These are phyloP conservation scores for Pteropus alecto DNA, from an alignment of 2,113 vertebrate genomes.

Conservation along the genomic window DNA sequence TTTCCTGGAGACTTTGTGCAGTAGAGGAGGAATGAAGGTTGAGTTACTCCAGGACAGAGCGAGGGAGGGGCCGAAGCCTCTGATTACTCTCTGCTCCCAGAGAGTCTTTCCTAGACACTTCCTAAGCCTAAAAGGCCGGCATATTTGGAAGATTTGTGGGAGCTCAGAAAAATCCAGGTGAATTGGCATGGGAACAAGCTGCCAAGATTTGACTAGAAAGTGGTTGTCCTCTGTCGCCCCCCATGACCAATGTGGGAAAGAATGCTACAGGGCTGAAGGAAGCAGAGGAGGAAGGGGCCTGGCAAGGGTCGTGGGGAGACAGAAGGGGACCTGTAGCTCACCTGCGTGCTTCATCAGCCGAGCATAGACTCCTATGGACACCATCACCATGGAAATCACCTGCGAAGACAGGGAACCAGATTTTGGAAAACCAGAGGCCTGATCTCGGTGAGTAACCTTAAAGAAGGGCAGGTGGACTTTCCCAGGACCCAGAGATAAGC, in stretches of 20 bases:
- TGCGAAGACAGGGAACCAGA: slow-evolving; percentile 62
- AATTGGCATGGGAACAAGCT: neutral
- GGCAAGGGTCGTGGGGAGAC: neutral
- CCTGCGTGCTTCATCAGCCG: slow-evolving; percentile 92
- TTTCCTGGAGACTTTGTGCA: slow-evolving; percentile 13
- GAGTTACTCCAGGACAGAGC: neutral
- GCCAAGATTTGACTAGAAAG: neutral
- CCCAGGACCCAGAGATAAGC: neutral
- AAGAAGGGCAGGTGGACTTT: neutral
- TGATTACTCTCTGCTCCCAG: neutral
- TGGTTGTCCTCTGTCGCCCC: neutral
- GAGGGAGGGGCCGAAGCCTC: neutral
- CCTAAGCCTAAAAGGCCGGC: neutral
- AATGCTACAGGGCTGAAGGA: neutral
- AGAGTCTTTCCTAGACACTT: neutral
- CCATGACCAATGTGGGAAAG: neutral
- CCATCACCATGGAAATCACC: slow-evolving; percentile 91
- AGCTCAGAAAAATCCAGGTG: neutral
- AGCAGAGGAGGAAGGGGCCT: neutral
- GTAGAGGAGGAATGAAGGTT: neutral
- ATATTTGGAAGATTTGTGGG: neutral
- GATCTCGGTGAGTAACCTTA: neutral
- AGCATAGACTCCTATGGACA: slow-evolving; percentile 91
- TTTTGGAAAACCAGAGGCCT: neutral
- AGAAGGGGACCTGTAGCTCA: slow-evolving; percentile 65